These are phyloP conservation scores for Lepidostoma basale DNA, from an alignment of 1,140 invertebrate genomes.

Conservation along the genomic window DNA sequence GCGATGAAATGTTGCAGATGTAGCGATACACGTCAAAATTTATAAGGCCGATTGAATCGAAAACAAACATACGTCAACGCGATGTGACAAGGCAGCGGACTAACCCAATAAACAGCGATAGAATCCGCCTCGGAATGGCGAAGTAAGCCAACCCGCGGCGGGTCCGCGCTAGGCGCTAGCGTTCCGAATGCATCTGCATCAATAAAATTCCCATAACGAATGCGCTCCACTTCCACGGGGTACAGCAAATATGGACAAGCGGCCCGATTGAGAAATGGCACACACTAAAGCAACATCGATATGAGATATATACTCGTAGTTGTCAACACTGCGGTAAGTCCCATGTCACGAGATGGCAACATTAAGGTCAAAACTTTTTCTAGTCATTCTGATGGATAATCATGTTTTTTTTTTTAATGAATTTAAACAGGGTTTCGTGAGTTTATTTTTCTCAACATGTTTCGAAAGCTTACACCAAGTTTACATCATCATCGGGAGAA, in stretches of 20 bases:
- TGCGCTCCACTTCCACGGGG: conserved; percentile 4
- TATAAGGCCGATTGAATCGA: conserved; percentile 1
- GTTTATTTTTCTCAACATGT: too few relatives aligned
- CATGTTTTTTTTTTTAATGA: too few relatives aligned
- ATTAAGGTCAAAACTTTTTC: too few relatives aligned
- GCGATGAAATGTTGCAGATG: too few relatives aligned
- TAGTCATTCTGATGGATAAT: too few relatives aligned
- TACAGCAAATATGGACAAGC: background rate
- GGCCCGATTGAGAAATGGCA: conserved; percentile 17
- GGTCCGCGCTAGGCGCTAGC: background rate
- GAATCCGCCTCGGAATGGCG: background rate
- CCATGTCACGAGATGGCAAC: too few relatives aligned
- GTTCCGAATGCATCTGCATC: background rate
- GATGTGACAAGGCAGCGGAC: background rate
- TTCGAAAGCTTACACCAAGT: too few relatives aligned
- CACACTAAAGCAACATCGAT: background rate
- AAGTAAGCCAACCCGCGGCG: background rate
- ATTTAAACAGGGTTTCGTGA: too few relatives aligned
- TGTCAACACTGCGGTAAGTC: too few relatives aligned
- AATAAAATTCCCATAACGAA: background rate
- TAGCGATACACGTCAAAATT: background rate
- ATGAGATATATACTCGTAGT: too few relatives aligned
- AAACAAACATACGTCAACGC: background rate
- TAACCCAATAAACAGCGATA: conserved; percentile 12
- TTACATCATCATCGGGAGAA: too few relatives aligned